These are phyloP conservation scores for Erythrocebus patas DNA, from an alignment of 2,113 vertebrate species.

Conservation along the genomic window DNA sequence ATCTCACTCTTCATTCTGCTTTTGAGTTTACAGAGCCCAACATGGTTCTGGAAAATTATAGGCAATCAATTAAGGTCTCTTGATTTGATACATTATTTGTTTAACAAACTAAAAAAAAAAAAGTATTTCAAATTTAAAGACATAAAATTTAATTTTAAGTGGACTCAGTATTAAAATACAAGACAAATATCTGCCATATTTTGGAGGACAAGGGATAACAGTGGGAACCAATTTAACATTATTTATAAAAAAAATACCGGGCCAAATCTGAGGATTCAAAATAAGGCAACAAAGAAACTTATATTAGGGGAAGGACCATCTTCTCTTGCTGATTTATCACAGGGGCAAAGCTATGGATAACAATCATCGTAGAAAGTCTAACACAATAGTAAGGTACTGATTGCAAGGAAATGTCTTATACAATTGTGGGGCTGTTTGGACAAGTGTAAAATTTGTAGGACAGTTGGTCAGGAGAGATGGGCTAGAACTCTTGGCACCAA, in stretches of 20 bases:
- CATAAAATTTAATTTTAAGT: neutral
- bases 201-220: neutral
- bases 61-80: neutral
- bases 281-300: neutral
- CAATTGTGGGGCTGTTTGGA: neutral
- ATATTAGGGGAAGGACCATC: too few species aligned
- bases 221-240: neutral
- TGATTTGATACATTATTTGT: neutral
- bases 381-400: neutral
- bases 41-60: neutral
- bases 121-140: neutral
- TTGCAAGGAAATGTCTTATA: neutral
- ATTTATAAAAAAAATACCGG: neutral
- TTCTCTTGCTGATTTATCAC: neutral
- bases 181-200: neutral
- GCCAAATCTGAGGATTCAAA: neutral
- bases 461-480: neutral
- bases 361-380: neutral
- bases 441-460: neutral
- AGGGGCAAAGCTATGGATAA: too few species aligned
- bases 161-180: neutral
- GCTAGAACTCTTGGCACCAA: too few species aligned
- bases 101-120: neutral
- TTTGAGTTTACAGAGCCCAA: neutral
- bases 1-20: neutral